Conservation (phyloP, 2,888 invertebrate species). For the Xylota segnis region DNA sequence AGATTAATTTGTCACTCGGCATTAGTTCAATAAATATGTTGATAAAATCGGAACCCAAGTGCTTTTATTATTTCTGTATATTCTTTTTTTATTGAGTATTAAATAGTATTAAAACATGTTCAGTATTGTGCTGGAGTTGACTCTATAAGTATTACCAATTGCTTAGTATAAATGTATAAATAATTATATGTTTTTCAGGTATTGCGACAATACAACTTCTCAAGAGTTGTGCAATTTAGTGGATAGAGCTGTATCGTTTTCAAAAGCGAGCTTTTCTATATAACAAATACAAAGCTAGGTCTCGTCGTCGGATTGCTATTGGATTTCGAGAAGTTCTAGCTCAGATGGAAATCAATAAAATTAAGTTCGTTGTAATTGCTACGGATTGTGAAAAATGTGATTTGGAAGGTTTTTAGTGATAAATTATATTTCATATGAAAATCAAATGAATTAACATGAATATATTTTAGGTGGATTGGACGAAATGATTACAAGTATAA, state of each 20-base stretch:
- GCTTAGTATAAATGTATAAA: too few relatives aligned
- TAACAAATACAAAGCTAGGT: constrained; percentile 86
- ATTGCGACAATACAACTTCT: constrained; percentile 87
- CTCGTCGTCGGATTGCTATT: constrained; percentile 86
- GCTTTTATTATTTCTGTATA: too few relatives aligned
- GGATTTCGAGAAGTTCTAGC: constrained; percentile 88
- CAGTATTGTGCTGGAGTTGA: too few relatives aligned
- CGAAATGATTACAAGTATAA: constrained; percentile 85
- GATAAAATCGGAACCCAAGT: too few relatives aligned
- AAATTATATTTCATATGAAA: background rate
- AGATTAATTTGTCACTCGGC: too few relatives aligned
- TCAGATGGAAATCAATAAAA: constrained; percentile 86
- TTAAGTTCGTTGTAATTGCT: constrained; percentile 87
- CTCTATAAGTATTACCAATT: too few relatives aligned
- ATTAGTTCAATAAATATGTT: too few relatives aligned
- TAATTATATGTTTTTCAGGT: constrained; percentile 80
- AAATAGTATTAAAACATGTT: too few relatives aligned
- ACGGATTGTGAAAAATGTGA: constrained; percentile 86
- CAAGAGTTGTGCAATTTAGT: constrained; percentile 85
- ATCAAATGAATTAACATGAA: background rate
- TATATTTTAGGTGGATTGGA: constrained; percentile 86
- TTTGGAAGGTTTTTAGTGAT: constrained; percentile 77
- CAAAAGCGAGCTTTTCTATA: constrained; percentile 87
- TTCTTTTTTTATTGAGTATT: too few relatives aligned
- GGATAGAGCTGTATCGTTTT: constrained; percentile 86